phyloP scores from a whole-genome alignment of 1,140 invertebrate species.

The Macrostomum lignano region DNA sequence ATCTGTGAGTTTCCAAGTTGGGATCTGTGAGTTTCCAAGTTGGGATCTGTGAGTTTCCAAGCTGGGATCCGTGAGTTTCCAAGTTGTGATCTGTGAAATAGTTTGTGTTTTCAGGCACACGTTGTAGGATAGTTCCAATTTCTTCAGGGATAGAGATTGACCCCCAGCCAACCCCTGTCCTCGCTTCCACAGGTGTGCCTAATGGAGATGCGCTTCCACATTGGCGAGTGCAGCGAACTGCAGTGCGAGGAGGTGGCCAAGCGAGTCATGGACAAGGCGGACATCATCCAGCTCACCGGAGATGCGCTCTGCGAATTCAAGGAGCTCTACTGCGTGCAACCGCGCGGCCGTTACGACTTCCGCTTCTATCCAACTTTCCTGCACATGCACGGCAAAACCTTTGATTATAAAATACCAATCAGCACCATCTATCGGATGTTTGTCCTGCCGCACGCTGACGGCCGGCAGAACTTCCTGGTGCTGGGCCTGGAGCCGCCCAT shows the following conservation, averaged over 20 bases:
- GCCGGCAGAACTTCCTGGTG: constrained; percentile 86
- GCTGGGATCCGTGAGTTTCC: too few relatives aligned
- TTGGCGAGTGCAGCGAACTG: constrained; percentile 44
- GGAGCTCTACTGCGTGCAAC: constrained; percentile 86
- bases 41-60: too few relatives aligned
- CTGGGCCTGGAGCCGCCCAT: constrained; percentile 86
- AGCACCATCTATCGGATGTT: constrained; percentile 74
- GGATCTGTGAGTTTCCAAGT: too few relatives aligned
- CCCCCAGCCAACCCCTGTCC: too few relatives aligned
- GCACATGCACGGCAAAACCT: constrained; percentile 96
- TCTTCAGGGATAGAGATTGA: too few relatives aligned
- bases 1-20: too few relatives aligned
- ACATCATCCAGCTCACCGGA: constrained; percentile 79
- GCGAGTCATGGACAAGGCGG: constrained; percentile 71
- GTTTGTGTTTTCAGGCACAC: too few relatives aligned
- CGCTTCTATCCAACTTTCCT: constrained; percentile 90
- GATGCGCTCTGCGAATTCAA: constrained; percentile 85
- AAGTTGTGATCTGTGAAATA: too few relatives aligned
- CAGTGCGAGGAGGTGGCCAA: constrained; percentile 49
- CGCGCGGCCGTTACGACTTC: constrained; percentile 93
- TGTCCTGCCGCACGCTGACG: constrained; percentile 79
- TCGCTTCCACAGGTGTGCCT: too few relatives aligned
- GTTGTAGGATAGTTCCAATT: too few relatives aligned
- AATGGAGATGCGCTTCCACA: constrained; percentile 88
- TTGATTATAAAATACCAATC: constrained; percentile 96